These are phyloP conservation scores for Aspiorhynchus laticeps DNA, from an alignment of 2,113 vertebrate genomes.

Conservation along the genomic window DNA sequence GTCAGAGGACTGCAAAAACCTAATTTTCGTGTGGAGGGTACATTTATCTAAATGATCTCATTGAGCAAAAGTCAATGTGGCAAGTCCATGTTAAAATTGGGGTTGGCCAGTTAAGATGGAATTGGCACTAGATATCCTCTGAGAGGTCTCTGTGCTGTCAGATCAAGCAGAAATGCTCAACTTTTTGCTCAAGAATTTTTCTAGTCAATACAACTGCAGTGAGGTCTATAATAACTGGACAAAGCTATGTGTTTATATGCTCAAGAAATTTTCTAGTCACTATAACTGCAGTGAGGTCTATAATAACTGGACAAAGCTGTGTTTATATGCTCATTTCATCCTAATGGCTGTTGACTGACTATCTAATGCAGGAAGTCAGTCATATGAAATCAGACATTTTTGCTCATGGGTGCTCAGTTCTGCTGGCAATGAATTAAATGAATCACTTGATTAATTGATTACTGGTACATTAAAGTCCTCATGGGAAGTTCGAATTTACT, in stretches of 20 bases:
- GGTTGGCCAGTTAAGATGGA: background rate
- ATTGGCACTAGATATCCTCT: background rate
- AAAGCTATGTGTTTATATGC: background rate
- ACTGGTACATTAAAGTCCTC: background rate
- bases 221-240: background rate
- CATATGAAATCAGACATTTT: background rate
- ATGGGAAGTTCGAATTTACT: no score
- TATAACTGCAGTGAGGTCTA: background rate
- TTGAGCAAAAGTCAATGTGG: background rate
- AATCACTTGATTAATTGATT: constrained; percentile 5
- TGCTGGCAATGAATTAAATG: background rate
- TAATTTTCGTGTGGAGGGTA: background rate
- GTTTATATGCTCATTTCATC: background rate
- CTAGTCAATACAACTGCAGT: background rate
- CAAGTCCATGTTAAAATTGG: background rate
- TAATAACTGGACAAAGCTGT: background rate
- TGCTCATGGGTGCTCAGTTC: background rate
- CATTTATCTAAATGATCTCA: constrained; percentile 12
- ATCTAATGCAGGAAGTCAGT: background rate
- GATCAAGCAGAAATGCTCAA: background rate
- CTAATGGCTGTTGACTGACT: background rate
- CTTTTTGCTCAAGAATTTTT: background rate
- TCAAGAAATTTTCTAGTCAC: background rate
- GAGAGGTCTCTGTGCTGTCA: background rate
- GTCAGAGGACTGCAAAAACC: background rate